Evolutionary conservation across 1,140 invertebrate genomes (phyloP).

Genomic region (Lutraria rhynchaena): DNA sequence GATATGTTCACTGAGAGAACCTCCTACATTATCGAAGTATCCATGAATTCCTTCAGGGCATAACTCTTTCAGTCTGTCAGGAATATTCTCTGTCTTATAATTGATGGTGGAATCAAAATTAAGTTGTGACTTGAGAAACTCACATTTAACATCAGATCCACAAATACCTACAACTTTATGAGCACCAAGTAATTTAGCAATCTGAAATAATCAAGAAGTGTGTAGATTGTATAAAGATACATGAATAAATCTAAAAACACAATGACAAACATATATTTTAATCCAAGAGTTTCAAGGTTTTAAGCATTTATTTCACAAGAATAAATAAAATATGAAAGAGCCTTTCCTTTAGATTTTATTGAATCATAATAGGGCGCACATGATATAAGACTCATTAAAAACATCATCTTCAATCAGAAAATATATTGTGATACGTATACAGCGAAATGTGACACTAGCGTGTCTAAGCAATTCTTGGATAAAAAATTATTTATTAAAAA

Average conservation of each 20-base stretch:
- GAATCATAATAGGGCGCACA: too few species aligned
- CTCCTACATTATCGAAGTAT: constrained; percentile 81
- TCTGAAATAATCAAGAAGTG: constrained; percentile 61
- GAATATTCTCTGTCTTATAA: constrained; percentile 73
- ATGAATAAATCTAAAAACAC: neutral
- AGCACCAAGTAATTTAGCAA: constrained; percentile 71
- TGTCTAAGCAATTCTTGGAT: too few species aligned
- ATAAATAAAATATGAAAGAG: too few species aligned
- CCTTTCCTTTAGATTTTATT: too few species aligned
- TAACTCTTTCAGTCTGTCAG: constrained; percentile 61
- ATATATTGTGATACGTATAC: too few species aligned
- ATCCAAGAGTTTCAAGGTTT: too few species aligned
- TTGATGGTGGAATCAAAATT: constrained; percentile 76
- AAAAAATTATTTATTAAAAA: too few species aligned
- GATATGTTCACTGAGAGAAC: constrained; percentile 76
- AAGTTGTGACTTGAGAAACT: constrained; percentile 69
- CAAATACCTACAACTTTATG: constrained; percentile 76
- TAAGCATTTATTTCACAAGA: too few species aligned
- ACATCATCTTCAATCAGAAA: too few species aligned
- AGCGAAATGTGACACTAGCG: too few species aligned
- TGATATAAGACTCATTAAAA: too few species aligned
- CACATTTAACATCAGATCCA: constrained; percentile 76
- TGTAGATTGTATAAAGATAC: neutral
- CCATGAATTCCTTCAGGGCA: constrained; percentile 78
- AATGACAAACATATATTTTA: neutral